Conservation (phyloP, 2,797 vertebrate genomes). For the Amphiprion clarkii region DNA sequence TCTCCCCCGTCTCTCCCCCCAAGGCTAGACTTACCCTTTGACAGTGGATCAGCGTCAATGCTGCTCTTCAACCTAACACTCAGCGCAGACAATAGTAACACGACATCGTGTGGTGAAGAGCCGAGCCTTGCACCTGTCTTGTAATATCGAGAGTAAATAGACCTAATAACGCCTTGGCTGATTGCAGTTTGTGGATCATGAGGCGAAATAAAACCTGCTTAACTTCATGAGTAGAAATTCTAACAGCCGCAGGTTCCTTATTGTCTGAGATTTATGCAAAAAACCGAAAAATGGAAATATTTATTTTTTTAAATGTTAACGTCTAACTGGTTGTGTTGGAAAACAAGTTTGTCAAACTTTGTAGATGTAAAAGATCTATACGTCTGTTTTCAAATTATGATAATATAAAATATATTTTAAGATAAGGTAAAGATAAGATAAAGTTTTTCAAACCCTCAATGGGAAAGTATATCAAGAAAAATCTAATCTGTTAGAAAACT, state of each 20-base stretch:
- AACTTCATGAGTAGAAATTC: not conserved
- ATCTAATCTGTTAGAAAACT: not conserved
- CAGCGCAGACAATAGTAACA: slow-evolving; percentile 55
- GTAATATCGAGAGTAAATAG: not conserved
- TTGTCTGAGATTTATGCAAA: not conserved
- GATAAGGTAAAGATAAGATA: too few species aligned
- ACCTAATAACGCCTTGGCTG: not conserved
- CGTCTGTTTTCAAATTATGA: too few species aligned
- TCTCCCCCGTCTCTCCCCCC: slow-evolving; percentile 14
- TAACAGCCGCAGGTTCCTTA: too few species aligned
- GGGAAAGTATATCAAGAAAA: not conserved
- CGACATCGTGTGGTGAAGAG: slow-evolving; percentile 44
- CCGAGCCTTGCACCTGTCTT: slow-evolving; percentile 52
- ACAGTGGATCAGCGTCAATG: slow-evolving; percentile 67
- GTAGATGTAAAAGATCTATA: too few species aligned
- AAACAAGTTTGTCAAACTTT: too few species aligned
- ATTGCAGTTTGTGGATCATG: not conserved
- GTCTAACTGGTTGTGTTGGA: too few species aligned
- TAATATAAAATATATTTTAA: too few species aligned
- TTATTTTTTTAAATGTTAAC: too few species aligned
- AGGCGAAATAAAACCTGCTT: too few species aligned
- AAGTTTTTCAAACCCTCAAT: too few species aligned
- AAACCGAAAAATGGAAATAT: too few species aligned
- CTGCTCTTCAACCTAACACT: slow-evolving; percentile 68
- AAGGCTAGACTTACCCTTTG: slow-evolving; percentile 75